Evolutionary conservation across 2,797 vertebrate species (phyloP).

Genomic region (Harpagifer antarcticus): DNA sequence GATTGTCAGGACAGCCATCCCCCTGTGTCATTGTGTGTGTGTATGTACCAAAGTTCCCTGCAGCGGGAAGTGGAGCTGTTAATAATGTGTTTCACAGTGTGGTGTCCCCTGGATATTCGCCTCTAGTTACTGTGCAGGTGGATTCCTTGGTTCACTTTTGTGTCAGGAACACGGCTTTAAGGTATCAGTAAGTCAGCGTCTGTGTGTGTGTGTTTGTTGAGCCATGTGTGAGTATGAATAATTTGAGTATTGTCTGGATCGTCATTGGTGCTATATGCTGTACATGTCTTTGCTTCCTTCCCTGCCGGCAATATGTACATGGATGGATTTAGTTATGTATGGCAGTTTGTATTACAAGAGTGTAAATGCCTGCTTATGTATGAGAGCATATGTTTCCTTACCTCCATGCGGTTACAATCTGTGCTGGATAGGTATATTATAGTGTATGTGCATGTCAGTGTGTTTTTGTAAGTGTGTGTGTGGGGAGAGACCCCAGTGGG

Average conservation of each 20-base stretch:
- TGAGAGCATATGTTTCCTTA: slow-evolving; percentile 32
- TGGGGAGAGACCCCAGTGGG: slow-evolving; percentile 16
- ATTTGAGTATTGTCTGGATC: slow-evolving; percentile 30
- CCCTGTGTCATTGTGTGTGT: slow-evolving; percentile 7
- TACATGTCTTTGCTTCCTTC: slow-evolving; percentile 39
- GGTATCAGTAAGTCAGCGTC: slow-evolving; percentile 18
- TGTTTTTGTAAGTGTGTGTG: background rate
- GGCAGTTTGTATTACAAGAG: slow-evolving; percentile 29
- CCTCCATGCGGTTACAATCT: background rate
- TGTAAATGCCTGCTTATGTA: slow-evolving; percentile 15
- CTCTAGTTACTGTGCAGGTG: slow-evolving; percentile 58
- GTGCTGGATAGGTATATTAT: background rate
- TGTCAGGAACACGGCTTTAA: slow-evolving; percentile 34
- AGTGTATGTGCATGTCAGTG: background rate
- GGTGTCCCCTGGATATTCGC: slow-evolving; percentile 65
- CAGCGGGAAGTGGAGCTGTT: slow-evolving; percentile 58
- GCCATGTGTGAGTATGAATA: slow-evolving; percentile 34
- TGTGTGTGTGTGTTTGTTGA: slow-evolving; percentile 22
- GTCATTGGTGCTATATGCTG: slow-evolving; percentile 26
- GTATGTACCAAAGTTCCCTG: slow-evolving; percentile 31
- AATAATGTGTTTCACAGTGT: slow-evolving; percentile 71
- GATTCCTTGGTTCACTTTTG: slow-evolving; percentile 57
- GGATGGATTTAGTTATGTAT: slow-evolving; percentile 21
- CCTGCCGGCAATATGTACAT: slow-evolving; percentile 13
- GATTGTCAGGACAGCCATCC: slow-evolving; percentile 52